Conservation (phyloP, 2,113 vertebrate genomes). For the Oreochromis aureus region DNA sequence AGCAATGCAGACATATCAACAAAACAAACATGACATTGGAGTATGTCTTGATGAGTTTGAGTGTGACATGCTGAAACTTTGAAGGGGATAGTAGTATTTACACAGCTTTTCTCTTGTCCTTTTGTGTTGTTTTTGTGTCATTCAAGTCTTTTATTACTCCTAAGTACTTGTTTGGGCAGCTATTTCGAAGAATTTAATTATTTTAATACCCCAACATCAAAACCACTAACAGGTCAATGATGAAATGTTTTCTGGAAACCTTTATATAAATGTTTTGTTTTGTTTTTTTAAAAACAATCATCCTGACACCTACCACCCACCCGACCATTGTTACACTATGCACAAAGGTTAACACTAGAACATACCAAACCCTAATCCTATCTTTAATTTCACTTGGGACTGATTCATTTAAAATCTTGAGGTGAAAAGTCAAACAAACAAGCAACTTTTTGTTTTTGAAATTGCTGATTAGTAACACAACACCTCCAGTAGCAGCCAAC, state of each 20-base stretch:
- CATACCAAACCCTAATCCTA: neutral
- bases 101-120: neutral
- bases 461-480: neutral
- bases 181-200: fast-evolving
- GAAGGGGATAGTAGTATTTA: neutral
- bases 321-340: neutral
- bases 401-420: neutral
- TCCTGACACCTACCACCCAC: neutral
- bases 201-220: neutral
- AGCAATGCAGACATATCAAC: neutral
- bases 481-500: neutral
- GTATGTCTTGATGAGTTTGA: neutral
- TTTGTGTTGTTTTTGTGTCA: neutral
- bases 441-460: neutral
- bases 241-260: neutral
- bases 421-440: neutral
- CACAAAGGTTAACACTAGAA: neutral
- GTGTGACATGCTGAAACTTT: neutral
- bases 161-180: neutral
- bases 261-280: neutral
- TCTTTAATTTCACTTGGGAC: neutral
- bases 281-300: neutral
- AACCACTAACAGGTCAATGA: neutral
- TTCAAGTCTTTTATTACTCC: neutral
- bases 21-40: neutral